These are phyloP conservation scores for Puffinus mauretanicus DNA, from an alignment of 2,113 vertebrate genomes.

Conservation along the genomic window DNA sequence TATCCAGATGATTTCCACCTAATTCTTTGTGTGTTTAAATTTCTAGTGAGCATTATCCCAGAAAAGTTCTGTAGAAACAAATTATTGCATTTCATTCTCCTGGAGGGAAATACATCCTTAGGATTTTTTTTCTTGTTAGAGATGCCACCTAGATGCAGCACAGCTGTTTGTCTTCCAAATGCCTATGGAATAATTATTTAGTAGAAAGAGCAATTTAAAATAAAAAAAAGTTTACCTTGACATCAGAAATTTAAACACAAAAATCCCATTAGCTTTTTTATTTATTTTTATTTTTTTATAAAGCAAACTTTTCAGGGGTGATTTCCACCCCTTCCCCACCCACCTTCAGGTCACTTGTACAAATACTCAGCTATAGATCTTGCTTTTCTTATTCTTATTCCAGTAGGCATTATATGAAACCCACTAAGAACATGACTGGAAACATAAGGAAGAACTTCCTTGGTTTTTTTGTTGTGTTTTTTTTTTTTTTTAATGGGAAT, in stretches of 20 bases:
- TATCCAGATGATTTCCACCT: background rate
- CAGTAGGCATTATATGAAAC: background rate
- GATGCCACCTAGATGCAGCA: background rate
- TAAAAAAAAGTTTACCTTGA: background rate
- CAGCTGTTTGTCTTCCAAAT: background rate
- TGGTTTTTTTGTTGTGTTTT: background rate
- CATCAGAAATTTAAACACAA: background rate
- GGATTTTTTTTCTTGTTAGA: background rate
- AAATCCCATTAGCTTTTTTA: background rate
- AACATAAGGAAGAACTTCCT: background rate
- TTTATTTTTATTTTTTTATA: background rate
- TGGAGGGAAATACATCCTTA: background rate
- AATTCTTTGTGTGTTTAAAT: background rate
- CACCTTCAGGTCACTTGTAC: background rate
- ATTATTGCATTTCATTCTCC: background rate
- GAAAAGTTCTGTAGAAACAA: background rate
- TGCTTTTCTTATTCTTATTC: background rate
- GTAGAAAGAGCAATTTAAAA: background rate
- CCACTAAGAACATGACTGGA: background rate
- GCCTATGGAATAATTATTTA: background rate
- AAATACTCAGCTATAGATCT: background rate
- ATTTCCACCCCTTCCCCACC: background rate
- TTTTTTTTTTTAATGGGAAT: background rate
- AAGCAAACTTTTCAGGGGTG: background rate
- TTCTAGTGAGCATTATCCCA: background rate